These are phyloP conservation scores for Dicyrtomina minuta DNA, from an alignment of 2,888 invertebrate species.

Conservation along the genomic window DNA sequence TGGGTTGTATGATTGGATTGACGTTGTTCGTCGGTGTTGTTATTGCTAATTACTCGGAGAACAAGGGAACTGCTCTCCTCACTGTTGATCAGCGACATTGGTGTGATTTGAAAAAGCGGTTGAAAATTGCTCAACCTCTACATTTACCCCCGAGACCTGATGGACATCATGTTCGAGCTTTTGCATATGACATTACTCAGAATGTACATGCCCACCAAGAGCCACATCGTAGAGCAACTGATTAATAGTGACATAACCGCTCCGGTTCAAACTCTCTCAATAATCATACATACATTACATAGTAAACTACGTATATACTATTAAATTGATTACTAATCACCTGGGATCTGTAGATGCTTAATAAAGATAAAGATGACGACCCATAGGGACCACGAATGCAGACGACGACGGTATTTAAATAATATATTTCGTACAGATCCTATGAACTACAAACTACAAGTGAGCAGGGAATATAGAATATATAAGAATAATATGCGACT, in stretches of 20 bases:
- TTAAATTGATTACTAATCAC: no score
- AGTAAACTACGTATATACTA: no score
- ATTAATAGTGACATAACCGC: slow-evolving; percentile 87
- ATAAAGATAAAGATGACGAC: no score
- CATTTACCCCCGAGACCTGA: slow-evolving; percentile 97
- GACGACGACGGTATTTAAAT: no score
- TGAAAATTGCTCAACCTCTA: slow-evolving; percentile 98
- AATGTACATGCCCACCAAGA: slow-evolving; percentile 92
- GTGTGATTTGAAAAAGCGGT: slow-evolving; percentile 97
- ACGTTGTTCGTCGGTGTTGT: slow-evolving; percentile 99
- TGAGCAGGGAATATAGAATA: no score
- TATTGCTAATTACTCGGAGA: slow-evolving; percentile 99
- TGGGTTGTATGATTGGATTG: slow-evolving; percentile 99
- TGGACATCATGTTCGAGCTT: slow-evolving; percentile 68
- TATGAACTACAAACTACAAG: no score
- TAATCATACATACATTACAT: no score
- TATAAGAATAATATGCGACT: no score
- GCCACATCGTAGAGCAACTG: slow-evolving; percentile 90
- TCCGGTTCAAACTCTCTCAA: no score
- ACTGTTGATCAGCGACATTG: slow-evolving; percentile 99
- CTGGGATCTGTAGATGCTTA: no score
- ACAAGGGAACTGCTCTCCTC: slow-evolving; percentile 96
- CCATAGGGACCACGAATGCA: no score
- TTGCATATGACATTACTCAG: slow-evolving; percentile 97
- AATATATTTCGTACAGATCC: no score